These are phyloP conservation scores for Himalopsyche phryganea DNA, from an alignment of 1,140 invertebrate genomes.

Conservation along the genomic window DNA sequence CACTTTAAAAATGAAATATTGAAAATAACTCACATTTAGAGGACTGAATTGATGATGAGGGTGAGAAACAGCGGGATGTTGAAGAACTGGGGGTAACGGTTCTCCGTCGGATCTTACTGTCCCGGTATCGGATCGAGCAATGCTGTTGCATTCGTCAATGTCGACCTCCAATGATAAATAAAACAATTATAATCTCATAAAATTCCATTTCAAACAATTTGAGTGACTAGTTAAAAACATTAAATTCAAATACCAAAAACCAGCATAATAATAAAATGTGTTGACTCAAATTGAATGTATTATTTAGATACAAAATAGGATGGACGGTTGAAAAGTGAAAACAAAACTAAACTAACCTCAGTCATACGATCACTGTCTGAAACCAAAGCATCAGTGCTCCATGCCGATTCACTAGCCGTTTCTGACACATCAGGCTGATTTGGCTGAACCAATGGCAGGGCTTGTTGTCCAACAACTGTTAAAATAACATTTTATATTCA, in stretches of 20 bases:
- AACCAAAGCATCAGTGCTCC: constrained; percentile 94
- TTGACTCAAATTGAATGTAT: too few relatives aligned
- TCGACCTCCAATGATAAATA: constrained; percentile 51
- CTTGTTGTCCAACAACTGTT: constrained; percentile 27
- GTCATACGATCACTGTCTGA: constrained; percentile 91
- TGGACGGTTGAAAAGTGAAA: too few relatives aligned
- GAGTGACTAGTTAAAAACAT: too few relatives aligned
- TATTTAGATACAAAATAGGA: too few relatives aligned
- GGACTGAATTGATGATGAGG: constrained; percentile 22
- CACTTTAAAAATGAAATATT: too few relatives aligned
- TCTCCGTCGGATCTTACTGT: constrained; percentile 44
- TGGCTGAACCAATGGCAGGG: constrained; percentile 34
- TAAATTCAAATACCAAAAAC: too few relatives aligned
- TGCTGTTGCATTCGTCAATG: constrained; percentile 52
- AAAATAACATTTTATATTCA: not conserved
- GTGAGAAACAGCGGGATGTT: constrained; percentile 4
- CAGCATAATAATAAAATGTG: too few relatives aligned
- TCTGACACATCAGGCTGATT: constrained; percentile 71
- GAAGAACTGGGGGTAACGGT: constrained; percentile 27
- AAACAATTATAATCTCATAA: too few relatives aligned
- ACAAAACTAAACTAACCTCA: constrained; percentile 59
- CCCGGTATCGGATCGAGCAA: constrained; percentile 49
- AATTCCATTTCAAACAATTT: too few relatives aligned
- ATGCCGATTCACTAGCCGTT: constrained; percentile 89
- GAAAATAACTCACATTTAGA: constrained; percentile 16